Evolutionary conservation across 2,888 invertebrate genomes (phyloP).

Genomic region (Antheraea yamamai): DNA sequence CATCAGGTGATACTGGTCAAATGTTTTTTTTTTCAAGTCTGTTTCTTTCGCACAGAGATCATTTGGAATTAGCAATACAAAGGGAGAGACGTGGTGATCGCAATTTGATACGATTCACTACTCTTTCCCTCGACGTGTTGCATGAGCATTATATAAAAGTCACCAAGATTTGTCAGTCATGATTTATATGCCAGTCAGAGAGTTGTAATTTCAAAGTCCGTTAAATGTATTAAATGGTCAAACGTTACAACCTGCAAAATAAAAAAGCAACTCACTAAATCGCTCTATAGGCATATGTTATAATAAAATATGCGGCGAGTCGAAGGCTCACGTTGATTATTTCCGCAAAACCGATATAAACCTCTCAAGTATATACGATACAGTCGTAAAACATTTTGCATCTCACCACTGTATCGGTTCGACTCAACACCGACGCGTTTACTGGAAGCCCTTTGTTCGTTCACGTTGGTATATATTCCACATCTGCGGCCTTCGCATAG

Average conservation of each 20-base stretch:
- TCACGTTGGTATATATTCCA: conserved; percentile 22
- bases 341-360: background rate
- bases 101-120: too few relatives aligned
- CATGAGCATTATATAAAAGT: too few relatives aligned
- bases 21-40: background rate
- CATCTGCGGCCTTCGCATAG: conserved; percentile 37
- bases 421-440: conserved; percentile 32
- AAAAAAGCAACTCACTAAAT: background rate
- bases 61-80: too few relatives aligned
- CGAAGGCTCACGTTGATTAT: background rate
- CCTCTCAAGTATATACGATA: conserved; percentile 22
- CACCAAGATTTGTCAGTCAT: too few relatives aligned
- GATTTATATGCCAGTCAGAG: background rate
- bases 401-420: conserved; percentile 38
- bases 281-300: background rate
- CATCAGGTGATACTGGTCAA: background rate
- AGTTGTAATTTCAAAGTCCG: too few relatives aligned
- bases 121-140: too few relatives aligned
- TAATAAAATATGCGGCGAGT: background rate
- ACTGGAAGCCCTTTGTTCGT: conserved; percentile 42
- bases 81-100: too few relatives aligned
- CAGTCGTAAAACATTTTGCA: conserved; percentile 35
- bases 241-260: background rate
- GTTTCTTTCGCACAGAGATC: too few relatives aligned
- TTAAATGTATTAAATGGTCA: background rate